A percentile compares a stretch with the other conserved stretches of the same genome.
Conservation (phyloP, 2,113 vertebrate species). For the Nothobranchius kuhntae region DNA sequence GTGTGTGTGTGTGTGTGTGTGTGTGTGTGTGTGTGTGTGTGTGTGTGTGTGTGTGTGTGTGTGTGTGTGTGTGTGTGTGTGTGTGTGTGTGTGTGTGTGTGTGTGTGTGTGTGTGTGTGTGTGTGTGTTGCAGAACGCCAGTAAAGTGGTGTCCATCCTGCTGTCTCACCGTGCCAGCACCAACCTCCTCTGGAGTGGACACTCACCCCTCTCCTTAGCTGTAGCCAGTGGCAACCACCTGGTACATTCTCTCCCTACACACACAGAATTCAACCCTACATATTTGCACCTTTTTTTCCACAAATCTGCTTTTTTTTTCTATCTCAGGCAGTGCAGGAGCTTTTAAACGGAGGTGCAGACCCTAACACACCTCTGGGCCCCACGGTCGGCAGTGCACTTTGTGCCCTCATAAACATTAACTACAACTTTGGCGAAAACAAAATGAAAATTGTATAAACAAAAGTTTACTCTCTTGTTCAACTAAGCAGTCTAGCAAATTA, state of each 20-base stretch:
- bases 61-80: no score
- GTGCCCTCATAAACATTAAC: conserved; percentile 75
- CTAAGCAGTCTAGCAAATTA: background rate
- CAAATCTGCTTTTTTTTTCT: background rate
- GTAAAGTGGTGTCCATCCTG: conserved; percentile 79
- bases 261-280: conserved; percentile 8
- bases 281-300: background rate
- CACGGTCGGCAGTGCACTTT: conserved; percentile 81
- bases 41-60: no score
- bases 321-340: conserved; percentile 81
- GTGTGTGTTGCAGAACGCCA: conserved; percentile 74
- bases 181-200: conserved; percentile 85
- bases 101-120: conserved; percentile 80
- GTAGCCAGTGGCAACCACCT: conserved; percentile 86
- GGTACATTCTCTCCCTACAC: conserved; percentile 59
- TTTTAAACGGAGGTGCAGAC: conserved; percentile 81
- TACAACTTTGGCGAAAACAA: conserved; percentile 71
- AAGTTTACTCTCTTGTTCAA: background rate
- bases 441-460: conserved; percentile 77
- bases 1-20: background rate
- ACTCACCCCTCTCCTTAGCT: conserved; percentile 88
- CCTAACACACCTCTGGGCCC: conserved; percentile 80
- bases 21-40: no score
- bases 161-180: conserved; percentile 81
- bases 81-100: no score